Conservation (phyloP, 2,797 vertebrate species). For the Ciconia nigra region DNA sequence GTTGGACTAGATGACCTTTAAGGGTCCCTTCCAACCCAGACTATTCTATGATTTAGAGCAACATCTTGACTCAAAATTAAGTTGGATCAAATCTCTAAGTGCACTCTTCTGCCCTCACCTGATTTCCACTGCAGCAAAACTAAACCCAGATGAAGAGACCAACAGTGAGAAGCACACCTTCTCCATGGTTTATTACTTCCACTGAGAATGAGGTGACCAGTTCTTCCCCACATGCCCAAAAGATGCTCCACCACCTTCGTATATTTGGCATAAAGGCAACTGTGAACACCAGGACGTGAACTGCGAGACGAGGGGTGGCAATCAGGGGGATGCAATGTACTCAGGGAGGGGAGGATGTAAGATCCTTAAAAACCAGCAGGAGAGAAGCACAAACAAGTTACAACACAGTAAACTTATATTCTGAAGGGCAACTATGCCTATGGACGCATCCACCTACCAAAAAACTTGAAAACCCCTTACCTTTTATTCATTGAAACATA, state of each 20-base stretch:
- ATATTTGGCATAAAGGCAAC: neutral
- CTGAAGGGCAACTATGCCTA: neutral
- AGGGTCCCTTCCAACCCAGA: neutral
- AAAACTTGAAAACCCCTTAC: rapidly evolving
- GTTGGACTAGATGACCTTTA: neutral
- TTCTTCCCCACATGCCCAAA: neutral
- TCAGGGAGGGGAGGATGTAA: neutral
- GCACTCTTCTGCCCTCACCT: neutral
- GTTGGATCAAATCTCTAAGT: neutral
- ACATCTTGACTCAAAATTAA: neutral
- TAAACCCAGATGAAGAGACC: neutral
- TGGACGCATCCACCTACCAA: neutral
- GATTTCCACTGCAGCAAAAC: neutral
- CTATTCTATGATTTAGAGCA: neutral
- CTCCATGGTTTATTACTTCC: neutral
- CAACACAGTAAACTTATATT: neutral
- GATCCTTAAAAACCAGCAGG: neutral
- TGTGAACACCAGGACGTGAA: neutral
- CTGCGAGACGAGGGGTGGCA: neutral
- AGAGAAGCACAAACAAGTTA: neutral
- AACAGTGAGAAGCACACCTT: neutral
- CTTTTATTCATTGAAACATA: neutral
- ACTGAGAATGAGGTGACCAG: neutral
- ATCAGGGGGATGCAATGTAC: neutral
- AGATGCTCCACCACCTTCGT: neutral